Base-by-base conservation (phyloP, 2,113 vertebrate species). In the Brachyistius frenatus region DNA sequence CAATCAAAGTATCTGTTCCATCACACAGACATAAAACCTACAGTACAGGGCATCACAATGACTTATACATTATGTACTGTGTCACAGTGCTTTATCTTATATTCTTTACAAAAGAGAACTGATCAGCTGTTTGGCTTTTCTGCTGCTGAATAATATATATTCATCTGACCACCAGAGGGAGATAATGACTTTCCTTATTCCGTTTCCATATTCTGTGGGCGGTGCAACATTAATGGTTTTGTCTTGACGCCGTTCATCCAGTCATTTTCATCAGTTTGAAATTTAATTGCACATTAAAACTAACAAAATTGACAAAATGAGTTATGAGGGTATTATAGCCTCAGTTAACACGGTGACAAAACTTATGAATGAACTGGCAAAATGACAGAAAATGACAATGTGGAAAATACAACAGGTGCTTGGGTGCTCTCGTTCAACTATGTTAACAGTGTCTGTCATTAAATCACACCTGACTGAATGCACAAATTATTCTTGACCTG, bases 101-200 rank as follows among this genome's bases (percentile, higher is more conserved):
- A 23, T 23, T 23, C 23, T 23, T 37, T 4, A 37, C 37, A 5
- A 37, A 37, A 37, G 37, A 23, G 23, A 23, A 23, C 11, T 14
- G 10, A 14, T 50, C 16, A 3, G 3, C 2, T 5, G 13, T n/a
- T 5, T 15, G 5, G 49, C 16, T 16, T 50, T 50, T 52, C 49
- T 52, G 49, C 23, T 50, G 36, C 13, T 53, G 4, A 47, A 16
- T 5, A 1, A 10, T 9, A 11, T 11, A 14, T 15, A 3, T 52
- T 5, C 3, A 2, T 3, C 16, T 71, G 31, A n/a, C 72, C 80
- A 85, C 84, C 33, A 86, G 84, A 79, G 77, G 77, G 80, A 66
- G 13, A 16, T 72, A 78, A 16, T 23, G 2, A 39, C 62, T 23
- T 49, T 5, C 2, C 33, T 61, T 55, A 35, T 31, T 50, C 41